Conservation (phyloP, 2,113 vertebrate genomes). For the Plestiodon gilberti region DNA sequence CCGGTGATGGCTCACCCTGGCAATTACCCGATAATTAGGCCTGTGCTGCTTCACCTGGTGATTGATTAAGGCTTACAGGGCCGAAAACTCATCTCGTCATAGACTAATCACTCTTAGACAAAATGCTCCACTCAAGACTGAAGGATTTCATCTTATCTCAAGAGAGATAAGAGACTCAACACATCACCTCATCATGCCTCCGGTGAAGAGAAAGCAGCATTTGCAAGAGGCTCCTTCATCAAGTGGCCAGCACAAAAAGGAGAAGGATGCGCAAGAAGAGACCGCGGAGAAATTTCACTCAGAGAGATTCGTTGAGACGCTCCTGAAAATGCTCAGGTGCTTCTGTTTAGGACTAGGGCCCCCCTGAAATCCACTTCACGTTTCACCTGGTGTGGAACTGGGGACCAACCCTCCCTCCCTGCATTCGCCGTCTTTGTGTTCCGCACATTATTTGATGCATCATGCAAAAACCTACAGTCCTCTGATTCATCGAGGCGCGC, state of each 20-base stretch:
- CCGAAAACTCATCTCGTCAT: constrained; percentile 76
- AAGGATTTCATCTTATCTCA: constrained; percentile 80
- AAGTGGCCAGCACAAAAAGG: constrained; percentile 46
- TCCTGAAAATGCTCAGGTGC: too few species aligned
- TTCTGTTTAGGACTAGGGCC: too few species aligned
- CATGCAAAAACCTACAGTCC: too few species aligned
- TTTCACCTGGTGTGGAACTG: too few species aligned
- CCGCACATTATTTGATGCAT: too few species aligned
- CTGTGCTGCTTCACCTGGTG: constrained; percentile 85
- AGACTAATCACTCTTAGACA: constrained; percentile 82
- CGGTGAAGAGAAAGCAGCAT: constrained; percentile 63
- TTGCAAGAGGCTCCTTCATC: constrained; percentile 38
- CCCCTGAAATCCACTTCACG: too few species aligned
- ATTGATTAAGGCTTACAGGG: constrained; percentile 83
- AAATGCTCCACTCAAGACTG: constrained; percentile 74
- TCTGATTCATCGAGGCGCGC: too few species aligned
- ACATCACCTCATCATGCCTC: constrained; percentile 70
- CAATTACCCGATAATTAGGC: constrained; percentile 88
- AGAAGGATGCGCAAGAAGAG: too few species aligned
- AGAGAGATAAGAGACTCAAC: constrained; percentile 84
- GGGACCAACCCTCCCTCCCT: too few species aligned
- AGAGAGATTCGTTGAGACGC: too few species aligned
- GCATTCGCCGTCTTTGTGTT: too few species aligned
- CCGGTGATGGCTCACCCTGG: constrained; percentile 73
- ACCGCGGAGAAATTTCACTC: too few species aligned